Base-by-base conservation (phyloP, 2,113 vertebrate species). In the Mola mola region DNA sequence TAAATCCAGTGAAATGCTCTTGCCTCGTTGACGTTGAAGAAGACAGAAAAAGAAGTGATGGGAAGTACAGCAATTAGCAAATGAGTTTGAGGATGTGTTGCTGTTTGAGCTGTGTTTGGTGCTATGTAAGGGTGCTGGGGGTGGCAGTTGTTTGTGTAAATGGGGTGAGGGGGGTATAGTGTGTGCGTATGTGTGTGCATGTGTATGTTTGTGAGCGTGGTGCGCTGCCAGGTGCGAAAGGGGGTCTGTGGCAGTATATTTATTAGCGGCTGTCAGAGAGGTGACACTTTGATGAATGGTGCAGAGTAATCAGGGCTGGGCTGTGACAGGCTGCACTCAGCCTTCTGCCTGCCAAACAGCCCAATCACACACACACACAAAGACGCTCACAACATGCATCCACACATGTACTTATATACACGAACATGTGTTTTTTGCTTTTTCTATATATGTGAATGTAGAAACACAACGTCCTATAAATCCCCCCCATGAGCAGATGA, bases 241-340 rank as follows among this genome's bases (percentile, higher is more conserved):
- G 84, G 94, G 93, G 94, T 93, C 94, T 92, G 92, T 95, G 94
- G 94, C 95, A 96, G 94, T 92, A 96, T 98, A 98, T 98, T 98
- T 99, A 98, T 98, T 99, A 98, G 95, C 91, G 93, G 94, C 95
- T 98, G 97, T 99, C 97, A 98, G 92, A 89, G 92, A 93, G 94
- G 94, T 96, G 97, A 98, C 97, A 98, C 93, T 96, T 98, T 98
- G 97, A 99, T 99, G 95, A 98, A 99, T 99, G 95, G 94, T 94
- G 93, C 94, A 92, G 96, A 95, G 97, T 97, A 96, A 96, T 96
- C 94, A 92, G 95, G 94, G 94, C 91, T 93, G 87, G 93, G 93
- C 88, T 90, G 93, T 92, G 90, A 98, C 95, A 97, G 95, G 61
- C 90, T 95, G 94, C 93, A 92, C 94, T 92, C 93, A 95, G 94